Percentiles rank a stretch among this genome's conserved stretches.
phyloP scores from a whole-genome alignment of 2,113 vertebrate genomes.

The Percina caprodes region DNA sequence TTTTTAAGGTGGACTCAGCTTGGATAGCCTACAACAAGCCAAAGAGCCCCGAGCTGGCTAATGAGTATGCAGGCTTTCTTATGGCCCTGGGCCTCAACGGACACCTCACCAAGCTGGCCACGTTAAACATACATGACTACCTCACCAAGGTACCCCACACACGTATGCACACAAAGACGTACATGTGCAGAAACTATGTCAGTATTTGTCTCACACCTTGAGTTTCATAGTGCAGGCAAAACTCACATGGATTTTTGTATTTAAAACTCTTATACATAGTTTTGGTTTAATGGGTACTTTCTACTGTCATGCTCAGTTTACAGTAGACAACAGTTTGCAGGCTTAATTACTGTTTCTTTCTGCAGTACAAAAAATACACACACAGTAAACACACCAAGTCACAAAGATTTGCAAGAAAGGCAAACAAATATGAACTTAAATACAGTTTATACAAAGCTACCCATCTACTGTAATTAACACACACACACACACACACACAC shows the following conservation, averaged over 20 bases:
- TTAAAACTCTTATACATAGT: not conserved
- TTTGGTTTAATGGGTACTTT: not conserved
- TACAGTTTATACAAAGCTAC: slow-evolving; percentile 40
- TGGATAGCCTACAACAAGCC: slow-evolving; percentile 99
- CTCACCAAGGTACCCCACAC: slow-evolving; percentile 94
- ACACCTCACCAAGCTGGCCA: slow-evolving; percentile 96
- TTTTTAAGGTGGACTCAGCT: slow-evolving; percentile 90
- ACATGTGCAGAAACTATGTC: not conserved
- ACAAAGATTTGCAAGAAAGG: slow-evolving; percentile 1
- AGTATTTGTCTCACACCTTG: not conserved
- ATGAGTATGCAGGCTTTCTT: slow-evolving; percentile 97
- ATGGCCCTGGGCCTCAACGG: slow-evolving; percentile 97
- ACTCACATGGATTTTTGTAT: not conserved
- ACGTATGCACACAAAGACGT: not conserved
- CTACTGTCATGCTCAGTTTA: slow-evolving; percentile 18
- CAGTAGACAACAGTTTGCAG: not conserved
- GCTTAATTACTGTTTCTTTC: slow-evolving; percentile 15
- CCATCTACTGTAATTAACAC: slow-evolving; percentile 8
- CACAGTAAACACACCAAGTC: not conserved
- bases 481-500: not conserved
- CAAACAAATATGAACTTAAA: slow-evolving; percentile 35
- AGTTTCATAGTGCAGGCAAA: not conserved
- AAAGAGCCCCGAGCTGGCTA: slow-evolving; percentile 93
- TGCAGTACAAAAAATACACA: not conserved
- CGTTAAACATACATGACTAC: slow-evolving; percentile 97